Evolutionary conservation across 2,113 vertebrate genomes (phyloP).

Genomic region (Nerophis ophidion): DNA sequence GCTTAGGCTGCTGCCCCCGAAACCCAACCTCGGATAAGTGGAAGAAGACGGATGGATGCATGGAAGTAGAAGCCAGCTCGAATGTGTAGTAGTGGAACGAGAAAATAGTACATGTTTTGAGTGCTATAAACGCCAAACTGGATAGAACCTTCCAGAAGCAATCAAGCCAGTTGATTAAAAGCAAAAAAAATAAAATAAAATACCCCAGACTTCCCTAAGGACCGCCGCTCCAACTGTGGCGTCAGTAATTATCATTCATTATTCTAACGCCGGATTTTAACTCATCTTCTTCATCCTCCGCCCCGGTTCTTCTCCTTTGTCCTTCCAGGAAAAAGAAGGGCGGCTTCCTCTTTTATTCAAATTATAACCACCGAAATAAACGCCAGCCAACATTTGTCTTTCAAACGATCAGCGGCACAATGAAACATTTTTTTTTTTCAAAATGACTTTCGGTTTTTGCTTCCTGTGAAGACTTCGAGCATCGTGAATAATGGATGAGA

Average conservation of each 20-base stretch:
- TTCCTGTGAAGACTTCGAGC: constrained; percentile 1
- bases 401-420: neutral
- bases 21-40: too few relatives aligned
- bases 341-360: too few relatives aligned
- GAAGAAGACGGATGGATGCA: too few relatives aligned
- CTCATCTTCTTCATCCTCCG: too few relatives aligned
- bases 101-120: too few relatives aligned
- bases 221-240: neutral
- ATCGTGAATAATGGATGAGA: neutral
- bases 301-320: too few relatives aligned
- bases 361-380: too few relatives aligned
- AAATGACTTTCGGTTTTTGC: neutral
- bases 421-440: neutral
- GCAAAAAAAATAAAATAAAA: constrained; percentile 8
- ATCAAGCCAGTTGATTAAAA: constrained; percentile 3
- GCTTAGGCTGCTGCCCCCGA: too few relatives aligned
- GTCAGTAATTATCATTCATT: neutral
- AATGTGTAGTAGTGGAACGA: too few relatives aligned
- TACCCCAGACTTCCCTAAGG: neutral
- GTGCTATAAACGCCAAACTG: constrained; percentile 4
- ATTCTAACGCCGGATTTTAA: neutral
- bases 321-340: too few relatives aligned
- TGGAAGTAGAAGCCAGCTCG: too few relatives aligned
- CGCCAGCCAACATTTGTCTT: too few relatives aligned
- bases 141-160: constrained; percentile 7